Evolutionary conservation across 2,797 vertebrate species (phyloP).

Genomic region (Cetoscarus ocellatus): DNA sequence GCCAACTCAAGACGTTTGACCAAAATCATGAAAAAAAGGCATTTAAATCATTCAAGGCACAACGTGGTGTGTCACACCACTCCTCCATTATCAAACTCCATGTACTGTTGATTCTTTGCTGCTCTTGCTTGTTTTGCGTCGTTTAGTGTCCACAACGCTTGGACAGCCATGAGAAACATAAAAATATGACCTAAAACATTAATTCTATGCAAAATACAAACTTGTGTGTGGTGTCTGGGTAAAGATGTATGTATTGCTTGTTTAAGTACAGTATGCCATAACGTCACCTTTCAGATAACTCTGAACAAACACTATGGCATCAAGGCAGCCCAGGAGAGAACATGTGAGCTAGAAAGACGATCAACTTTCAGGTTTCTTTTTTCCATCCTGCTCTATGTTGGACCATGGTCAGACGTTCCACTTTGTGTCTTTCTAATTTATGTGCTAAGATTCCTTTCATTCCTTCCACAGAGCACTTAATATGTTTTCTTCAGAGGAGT

Average conservation of each 20-base stretch:
- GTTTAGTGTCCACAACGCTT: not conserved
- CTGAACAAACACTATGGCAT: not conserved
- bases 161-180: too few species aligned
- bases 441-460: not conserved
- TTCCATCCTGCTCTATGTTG: too few species aligned
- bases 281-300: too few species aligned
- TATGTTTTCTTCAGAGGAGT: conserved; percentile 12
- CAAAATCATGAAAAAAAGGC: not conserved
- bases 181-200: not conserved
- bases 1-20: conserved; percentile 2
- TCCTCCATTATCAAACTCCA: not conserved
- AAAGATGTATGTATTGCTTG: not conserved
- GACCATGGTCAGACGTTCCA: not conserved
- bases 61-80: conserved; percentile 2
- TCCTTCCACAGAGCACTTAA: conserved; percentile 1
- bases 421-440: conserved; percentile 2
- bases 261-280: conserved; percentile 6
- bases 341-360: too few species aligned
- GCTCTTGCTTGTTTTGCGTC: not conserved
- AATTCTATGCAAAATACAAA: not conserved
- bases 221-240: conserved; percentile 1
- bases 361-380: too few species aligned
- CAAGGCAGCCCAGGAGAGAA: conserved; percentile 13
- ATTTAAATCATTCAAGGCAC: conserved; percentile 10
- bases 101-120: not conserved